Percentiles rank a stretch among this genome's conserved stretches.
These are phyloP conservation scores for Cololabis saira DNA, from an alignment of 2,113 vertebrate genomes.

Conservation along the genomic window DNA sequence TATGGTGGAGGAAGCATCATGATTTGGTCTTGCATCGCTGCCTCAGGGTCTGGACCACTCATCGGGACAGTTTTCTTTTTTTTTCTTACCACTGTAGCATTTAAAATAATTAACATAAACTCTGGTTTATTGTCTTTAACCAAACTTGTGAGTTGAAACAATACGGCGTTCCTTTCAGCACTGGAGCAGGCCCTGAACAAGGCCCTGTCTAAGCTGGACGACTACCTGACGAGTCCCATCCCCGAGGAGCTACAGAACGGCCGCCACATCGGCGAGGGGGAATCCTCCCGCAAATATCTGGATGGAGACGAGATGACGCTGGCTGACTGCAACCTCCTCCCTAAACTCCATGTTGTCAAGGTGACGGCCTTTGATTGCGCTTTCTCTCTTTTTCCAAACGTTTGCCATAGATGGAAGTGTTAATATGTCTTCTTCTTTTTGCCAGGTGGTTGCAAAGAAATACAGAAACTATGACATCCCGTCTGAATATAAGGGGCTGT, in stretches of 20 bases:
- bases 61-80: too few relatives aligned
- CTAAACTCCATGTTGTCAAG: slow-evolving; percentile 97
- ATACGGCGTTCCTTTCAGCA: slow-evolving; percentile 66
- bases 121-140: too few relatives aligned
- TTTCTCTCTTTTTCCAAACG: background rate
- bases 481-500: slow-evolving; percentile 87
- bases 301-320: slow-evolving; percentile 94
- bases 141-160: background rate
- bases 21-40: too few relatives aligned
- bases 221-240: slow-evolving; percentile 87
- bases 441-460: slow-evolving; percentile 93
- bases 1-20: too few relatives aligned
- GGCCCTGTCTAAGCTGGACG: slow-evolving; percentile 89
- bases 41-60: too few relatives aligned
- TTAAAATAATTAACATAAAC: too few relatives aligned
- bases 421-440: slow-evolving; percentile 5
- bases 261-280: background rate
- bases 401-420: background rate
- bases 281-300: slow-evolving; percentile 90
- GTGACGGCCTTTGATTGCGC: slow-evolving; percentile 67
- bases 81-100: too few relatives aligned
- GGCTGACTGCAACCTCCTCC: slow-evolving; percentile 96
- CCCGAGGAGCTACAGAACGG: slow-evolving; percentile 77
- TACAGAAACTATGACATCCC: slow-evolving; percentile 95
- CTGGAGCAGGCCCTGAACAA: slow-evolving; percentile 90